These are phyloP conservation scores for Celastrina argiolus DNA, from an alignment of 2,888 invertebrate genomes.

Conservation along the genomic window DNA sequence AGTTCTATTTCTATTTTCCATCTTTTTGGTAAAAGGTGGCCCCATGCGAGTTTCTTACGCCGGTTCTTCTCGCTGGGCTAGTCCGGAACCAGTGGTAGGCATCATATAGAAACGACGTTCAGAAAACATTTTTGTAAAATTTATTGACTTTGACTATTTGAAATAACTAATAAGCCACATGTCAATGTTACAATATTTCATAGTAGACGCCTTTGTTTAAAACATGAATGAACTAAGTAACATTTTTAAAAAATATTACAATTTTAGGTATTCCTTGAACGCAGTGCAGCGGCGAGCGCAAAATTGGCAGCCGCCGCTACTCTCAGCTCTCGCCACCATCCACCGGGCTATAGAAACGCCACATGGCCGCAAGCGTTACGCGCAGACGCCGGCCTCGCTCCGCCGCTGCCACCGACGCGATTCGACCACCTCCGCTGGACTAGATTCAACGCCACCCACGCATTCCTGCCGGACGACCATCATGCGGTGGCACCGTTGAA, in stretches of 20 bases:
- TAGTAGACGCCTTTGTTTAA: too few species aligned
- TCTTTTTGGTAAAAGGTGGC: too few species aligned
- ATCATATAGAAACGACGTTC: too few species aligned
- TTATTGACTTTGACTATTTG: too few species aligned
- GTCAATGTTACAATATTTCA: neutral
- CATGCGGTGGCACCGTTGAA: conserved; percentile 81
- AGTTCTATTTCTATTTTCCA: too few species aligned
- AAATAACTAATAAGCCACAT: too few species aligned
- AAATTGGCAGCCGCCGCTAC: conserved; percentile 25
- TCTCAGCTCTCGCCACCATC: conserved; percentile 32
- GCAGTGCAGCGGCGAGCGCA: neutral
- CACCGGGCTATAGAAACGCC: conserved; percentile 40
- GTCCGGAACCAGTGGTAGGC: too few species aligned
- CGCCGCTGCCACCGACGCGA: conserved; percentile 46
- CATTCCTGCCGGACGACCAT: conserved; percentile 89
- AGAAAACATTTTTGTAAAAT: too few species aligned
- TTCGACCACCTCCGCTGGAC: conserved; percentile 91
- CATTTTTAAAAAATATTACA: neutral
- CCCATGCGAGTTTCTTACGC: too few species aligned
- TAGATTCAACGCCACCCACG: conserved; percentile 90
- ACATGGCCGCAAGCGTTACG: conserved; percentile 37
- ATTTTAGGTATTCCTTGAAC: conserved; percentile 18
- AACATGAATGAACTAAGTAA: too few species aligned
- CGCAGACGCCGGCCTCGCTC: conserved; percentile 32
- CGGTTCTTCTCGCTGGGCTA: too few species aligned